Evolutionary conservation across 1,140 invertebrate species (phyloP).

Genomic region (Centruroides vittatus): DNA sequence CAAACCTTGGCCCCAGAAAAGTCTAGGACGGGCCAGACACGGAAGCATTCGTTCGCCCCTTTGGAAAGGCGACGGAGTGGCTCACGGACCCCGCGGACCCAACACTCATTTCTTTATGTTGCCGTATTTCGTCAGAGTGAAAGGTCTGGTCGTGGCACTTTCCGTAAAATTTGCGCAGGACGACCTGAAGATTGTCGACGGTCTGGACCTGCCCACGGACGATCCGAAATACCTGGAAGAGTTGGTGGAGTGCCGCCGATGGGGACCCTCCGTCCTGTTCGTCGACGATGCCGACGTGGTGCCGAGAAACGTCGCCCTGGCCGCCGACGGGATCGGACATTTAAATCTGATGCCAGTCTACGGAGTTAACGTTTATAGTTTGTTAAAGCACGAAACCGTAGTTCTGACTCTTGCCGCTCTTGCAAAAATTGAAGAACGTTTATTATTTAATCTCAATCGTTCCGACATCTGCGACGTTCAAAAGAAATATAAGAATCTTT

Average conservation of each 20-base stretch:
- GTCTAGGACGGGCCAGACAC: constrained; percentile 69
- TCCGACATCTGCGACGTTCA: constrained; percentile 30
- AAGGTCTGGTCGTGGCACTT: constrained; percentile 64
- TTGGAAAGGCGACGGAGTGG: constrained; percentile 55
- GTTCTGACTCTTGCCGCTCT: constrained; percentile 73
- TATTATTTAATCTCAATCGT: constrained; percentile 61
- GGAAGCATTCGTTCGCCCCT: constrained; percentile 80
- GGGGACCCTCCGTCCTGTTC: constrained; percentile 92
- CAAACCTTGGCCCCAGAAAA: constrained; percentile 96
- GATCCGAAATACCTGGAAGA: constrained; percentile 63
- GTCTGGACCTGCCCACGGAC: constrained; percentile 65
- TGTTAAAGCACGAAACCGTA: constrained; percentile 91
- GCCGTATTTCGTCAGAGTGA: constrained; percentile 51
- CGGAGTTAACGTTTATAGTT: constrained; percentile 62
- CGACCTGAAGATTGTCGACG: constrained; percentile 80
- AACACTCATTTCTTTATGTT: constrained; percentile 87
- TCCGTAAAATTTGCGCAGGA: constrained; percentile 88
- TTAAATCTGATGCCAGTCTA: constrained; percentile 93
- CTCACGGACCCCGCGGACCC: constrained; percentile 77
- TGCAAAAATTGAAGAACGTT: constrained; percentile 66
- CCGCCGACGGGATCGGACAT: constrained; percentile 55
- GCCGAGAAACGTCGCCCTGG: constrained; percentile 68
- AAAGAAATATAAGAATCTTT: too few species aligned
- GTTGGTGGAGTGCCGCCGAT: constrained; percentile 64
- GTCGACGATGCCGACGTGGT: constrained; percentile 71